These are phyloP conservation scores for Agapostemon virescens DNA, from an alignment of 2,888 invertebrate species.

Conservation along the genomic window DNA sequence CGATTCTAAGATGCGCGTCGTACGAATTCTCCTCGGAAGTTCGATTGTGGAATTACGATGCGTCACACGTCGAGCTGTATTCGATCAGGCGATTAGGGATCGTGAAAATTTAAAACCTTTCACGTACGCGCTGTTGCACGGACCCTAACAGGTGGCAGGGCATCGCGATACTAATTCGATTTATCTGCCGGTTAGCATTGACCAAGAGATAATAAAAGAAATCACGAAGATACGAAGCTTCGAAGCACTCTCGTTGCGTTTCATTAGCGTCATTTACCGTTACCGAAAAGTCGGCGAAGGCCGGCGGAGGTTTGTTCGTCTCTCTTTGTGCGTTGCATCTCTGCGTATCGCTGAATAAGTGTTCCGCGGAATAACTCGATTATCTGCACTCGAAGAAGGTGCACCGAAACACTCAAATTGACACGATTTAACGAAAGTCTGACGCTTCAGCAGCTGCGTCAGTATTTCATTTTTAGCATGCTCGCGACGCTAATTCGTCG, in stretches of 20 bases:
- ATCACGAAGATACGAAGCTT: slow-evolving; percentile 21
- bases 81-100: not conserved
- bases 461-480: not conserved
- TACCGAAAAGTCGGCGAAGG: slow-evolving; percentile 31
- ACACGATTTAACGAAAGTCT: not conserved
- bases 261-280: slow-evolving; percentile 33
- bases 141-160: slow-evolving; percentile 33
- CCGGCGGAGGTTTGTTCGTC: slow-evolving; percentile 6
- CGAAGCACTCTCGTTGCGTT: not conserved
- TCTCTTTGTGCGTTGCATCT: not conserved
- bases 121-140: not conserved
- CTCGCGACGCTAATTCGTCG: not conserved
- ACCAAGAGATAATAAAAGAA: slow-evolving; percentile 25
- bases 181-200: not conserved
- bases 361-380: slow-evolving; percentile 17
- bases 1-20: not conserved
- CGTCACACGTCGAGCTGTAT: not conserved
- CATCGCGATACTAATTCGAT: slow-evolving; percentile 1
- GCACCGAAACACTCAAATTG: not conserved
- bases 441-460: not conserved
- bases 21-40: not conserved
- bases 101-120: not conserved
- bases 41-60: not conserved
- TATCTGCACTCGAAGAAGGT: not conserved
- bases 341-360: not conserved